Base-by-base conservation (phyloP, 2,797 vertebrate species). In the Poeciliopsis turneri region DNA sequence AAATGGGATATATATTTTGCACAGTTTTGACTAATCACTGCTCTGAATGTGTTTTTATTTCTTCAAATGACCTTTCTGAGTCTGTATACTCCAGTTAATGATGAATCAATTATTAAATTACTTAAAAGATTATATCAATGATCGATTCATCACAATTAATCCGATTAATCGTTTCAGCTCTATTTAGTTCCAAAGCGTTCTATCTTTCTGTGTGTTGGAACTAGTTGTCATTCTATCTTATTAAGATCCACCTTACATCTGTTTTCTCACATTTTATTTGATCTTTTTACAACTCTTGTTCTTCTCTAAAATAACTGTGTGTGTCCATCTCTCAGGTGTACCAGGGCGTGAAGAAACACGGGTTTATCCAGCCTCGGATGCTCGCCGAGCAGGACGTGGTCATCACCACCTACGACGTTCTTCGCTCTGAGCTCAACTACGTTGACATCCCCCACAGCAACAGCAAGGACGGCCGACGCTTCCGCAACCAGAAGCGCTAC, bases 401-500 rank as follows among this genome's bases (percentile, higher is more conserved):
- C 83, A 99, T 99, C 94, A 99, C 98, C 82, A 99, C 98, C 0
- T 99, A 99, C 0, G 98, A 99, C 12, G 98, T 99, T 61, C 96
- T 99, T 79, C 97, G 98, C 64, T 96, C 96, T 0, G 98, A 99
- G 57, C 95, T 99, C 76, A 98, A 99, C 95, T 99, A 99, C 0
- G 98, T 99, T 0, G 98, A 99, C 91, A 98, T 99, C 64, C 98
- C 98, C 0, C 98, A 99, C 92, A 99, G 97, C 73, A 99, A 98
- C 92, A 99, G 98, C 49, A 92, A 97, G 88, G 98, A 98, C 0
- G 98, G 98, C 0, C 97, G 98, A 6, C 97, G 97, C 64, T 97
- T 99, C 88, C 94, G 98, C 83, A 99, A 98, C 88, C 97, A 99
- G 95, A 99, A 99, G 90, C 96, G 98, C 12, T 99, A 99, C 89